A percentile compares a stretch with the other conserved stretches of the same genome.
Conservation (phyloP, 1,140 invertebrate genomes). For the Drosophila trapezifrons region DNA sequence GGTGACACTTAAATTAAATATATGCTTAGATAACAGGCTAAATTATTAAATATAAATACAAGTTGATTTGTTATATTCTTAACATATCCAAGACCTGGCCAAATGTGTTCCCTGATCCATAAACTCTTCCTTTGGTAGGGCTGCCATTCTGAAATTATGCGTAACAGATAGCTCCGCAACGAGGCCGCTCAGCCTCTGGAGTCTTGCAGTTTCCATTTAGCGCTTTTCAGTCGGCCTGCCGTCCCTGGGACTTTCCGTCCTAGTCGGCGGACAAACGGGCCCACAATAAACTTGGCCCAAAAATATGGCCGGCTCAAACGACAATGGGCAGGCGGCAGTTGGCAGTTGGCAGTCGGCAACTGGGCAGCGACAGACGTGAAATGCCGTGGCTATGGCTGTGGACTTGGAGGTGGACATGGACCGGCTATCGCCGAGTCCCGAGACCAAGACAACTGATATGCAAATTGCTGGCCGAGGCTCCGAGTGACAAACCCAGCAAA, state of each 20-base stretch:
- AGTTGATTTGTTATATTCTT: background rate
- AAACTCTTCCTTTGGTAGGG: background rate
- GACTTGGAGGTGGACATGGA: conserved; percentile 12
- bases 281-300: conserved; percentile 68
- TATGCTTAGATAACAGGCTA: background rate
- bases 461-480: conserved; percentile 70
- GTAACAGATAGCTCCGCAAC: conserved; percentile 51
- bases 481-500: conserved; percentile 57
- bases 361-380: conserved; percentile 43
- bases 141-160: conserved; percentile 47
- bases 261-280: conserved; percentile 27
- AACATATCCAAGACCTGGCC: background rate
- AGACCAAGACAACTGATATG: conserved; percentile 66
- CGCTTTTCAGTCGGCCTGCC: conserved; percentile 15
- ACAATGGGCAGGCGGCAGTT: conserved; percentile 61
- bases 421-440: conserved; percentile 62
- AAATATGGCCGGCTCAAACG: conserved; percentile 67
- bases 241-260: background rate
- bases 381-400: conserved; percentile 23
- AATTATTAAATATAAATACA: background rate
- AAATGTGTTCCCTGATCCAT: background rate
- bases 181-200: conserved; percentile 8
- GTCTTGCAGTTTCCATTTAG: conserved; percentile 40
- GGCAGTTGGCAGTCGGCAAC: conserved; percentile 33
- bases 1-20: conserved; percentile 6